Evolutionary conservation across 1,140 invertebrate genomes (phyloP).

Genomic region (Nixonia krombeini): DNA sequence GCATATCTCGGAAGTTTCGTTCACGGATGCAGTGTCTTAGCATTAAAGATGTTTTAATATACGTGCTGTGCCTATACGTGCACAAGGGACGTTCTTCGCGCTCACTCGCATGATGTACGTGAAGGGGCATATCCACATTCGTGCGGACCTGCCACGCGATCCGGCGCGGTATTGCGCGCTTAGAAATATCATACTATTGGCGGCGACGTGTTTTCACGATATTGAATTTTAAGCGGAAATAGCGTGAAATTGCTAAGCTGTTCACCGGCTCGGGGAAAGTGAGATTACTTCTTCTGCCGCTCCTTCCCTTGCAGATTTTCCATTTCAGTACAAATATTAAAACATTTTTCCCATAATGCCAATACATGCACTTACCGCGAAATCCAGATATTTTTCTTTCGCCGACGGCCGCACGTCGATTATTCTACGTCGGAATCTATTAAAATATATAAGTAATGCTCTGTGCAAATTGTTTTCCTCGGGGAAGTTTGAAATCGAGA

Average conservation of each 20-base stretch:
- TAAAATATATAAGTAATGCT: too few species aligned
- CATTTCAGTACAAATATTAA: too few species aligned
- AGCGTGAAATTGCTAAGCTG: not conserved
- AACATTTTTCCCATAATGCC: too few species aligned
- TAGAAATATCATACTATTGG: constrained; percentile 53
- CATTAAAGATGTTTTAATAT: constrained; percentile 52
- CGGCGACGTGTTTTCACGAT: constrained; percentile 52
- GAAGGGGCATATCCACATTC: not conserved
- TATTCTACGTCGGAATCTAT: too few species aligned
- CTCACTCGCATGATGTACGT: not conserved
- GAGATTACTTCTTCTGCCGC: too few species aligned
- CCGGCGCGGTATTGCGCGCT: constrained; percentile 40
- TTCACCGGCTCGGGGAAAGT: not conserved
- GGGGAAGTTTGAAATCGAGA: too few species aligned
- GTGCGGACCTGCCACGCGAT: not conserved
- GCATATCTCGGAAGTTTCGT: not conserved
- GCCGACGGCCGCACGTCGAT: too few species aligned
- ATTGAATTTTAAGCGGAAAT: constrained; percentile 49
- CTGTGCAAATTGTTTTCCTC: too few species aligned
- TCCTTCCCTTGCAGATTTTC: too few species aligned
- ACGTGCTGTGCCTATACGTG: not conserved
- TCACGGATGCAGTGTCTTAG: constrained; percentile 28
- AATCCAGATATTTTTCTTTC: too few species aligned
- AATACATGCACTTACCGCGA: too few species aligned
- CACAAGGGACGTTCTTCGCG: not conserved